Percentiles rank a stretch among this genome's conserved stretches.
phyloP scores from a whole-genome alignment of 35 echinoderm and acorn worm genomes.

The Amphiura filiformis region DNA sequence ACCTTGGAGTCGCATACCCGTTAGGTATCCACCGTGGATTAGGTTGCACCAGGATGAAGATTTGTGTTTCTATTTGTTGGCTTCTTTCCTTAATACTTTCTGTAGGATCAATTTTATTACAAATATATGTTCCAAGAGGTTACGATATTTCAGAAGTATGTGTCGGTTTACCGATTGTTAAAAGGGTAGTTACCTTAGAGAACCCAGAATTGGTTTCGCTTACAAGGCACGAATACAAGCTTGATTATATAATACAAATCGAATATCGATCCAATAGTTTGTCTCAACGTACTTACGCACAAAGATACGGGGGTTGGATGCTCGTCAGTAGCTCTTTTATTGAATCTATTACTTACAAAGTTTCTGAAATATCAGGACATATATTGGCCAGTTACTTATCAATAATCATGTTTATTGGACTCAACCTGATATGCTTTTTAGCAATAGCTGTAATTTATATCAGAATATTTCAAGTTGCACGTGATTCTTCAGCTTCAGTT shows the following conservation, averaged over 20 bases:
- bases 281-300: too few relatives aligned
- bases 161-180: constrained; percentile 16
- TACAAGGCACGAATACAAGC: background rate
- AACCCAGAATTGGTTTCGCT: background rate
- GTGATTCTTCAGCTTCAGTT: background rate
- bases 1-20: constrained; percentile 31
- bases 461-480: constrained; percentile 24
- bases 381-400: constrained; percentile 24
- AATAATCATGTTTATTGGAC: constrained; percentile 32
- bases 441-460: constrained; percentile 27
- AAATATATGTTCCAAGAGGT: background rate
- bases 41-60: too few relatives aligned
- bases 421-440: constrained; percentile 31
- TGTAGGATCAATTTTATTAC: too few relatives aligned
- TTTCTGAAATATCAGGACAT: constrained; percentile 4
- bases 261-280: too few relatives aligned
- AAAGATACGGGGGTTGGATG: too few relatives aligned
- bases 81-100: too few relatives aligned
- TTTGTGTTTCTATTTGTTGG: too few relatives aligned
- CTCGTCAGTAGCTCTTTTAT: background rate
- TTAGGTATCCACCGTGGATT: background rate
- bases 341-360: constrained; percentile 1
- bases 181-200: constrained; percentile 12
- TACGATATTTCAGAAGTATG: constrained; percentile 16
- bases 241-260: too few relatives aligned